Evolutionary conservation across 2,888 invertebrate genomes (phyloP).

Genomic region (Thera britannica): DNA sequence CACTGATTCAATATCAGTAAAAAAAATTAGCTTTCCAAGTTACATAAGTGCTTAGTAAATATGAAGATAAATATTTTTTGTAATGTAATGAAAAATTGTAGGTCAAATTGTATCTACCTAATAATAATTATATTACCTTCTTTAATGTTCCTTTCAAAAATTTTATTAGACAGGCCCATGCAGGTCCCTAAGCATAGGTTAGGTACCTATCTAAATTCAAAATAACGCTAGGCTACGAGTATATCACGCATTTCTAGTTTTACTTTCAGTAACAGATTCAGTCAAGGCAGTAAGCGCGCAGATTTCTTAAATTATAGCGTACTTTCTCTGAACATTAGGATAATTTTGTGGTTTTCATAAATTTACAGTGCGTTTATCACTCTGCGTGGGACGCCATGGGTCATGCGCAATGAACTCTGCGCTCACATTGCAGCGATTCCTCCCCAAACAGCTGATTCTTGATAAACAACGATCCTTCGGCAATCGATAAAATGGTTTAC

Average conservation of each 20-base stretch:
- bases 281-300: constrained; percentile 38
- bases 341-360: constrained; percentile 32
- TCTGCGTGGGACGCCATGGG: constrained; percentile 52
- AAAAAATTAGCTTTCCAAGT: too few relatives aligned
- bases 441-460: constrained; percentile 64
- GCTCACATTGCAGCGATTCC: constrained; percentile 49
- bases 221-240: constrained; percentile 21
- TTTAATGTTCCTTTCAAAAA: too few relatives aligned
- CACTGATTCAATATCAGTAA: too few relatives aligned
- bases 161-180: too few relatives aligned
- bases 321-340: constrained; percentile 37
- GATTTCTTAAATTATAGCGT: constrained; percentile 27
- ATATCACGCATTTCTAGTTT: constrained; percentile 30
- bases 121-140: too few relatives aligned
- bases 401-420: constrained; percentile 69
- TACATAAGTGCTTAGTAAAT: too few relatives aligned
- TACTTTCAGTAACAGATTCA: constrained; percentile 25
- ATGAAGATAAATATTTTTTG: too few relatives aligned
- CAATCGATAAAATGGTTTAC: constrained; percentile 49
- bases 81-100: too few relatives aligned
- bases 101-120: too few relatives aligned
- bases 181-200: too few relatives aligned
- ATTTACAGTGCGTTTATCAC: constrained; percentile 54
- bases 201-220: not conserved
- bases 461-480: constrained; percentile 49